Evolutionary conservation across 2,797 vertebrate species (phyloP), one percentile per base, ranked within the genome.

Genomic region (Labroides dimidiatus): DNA sequence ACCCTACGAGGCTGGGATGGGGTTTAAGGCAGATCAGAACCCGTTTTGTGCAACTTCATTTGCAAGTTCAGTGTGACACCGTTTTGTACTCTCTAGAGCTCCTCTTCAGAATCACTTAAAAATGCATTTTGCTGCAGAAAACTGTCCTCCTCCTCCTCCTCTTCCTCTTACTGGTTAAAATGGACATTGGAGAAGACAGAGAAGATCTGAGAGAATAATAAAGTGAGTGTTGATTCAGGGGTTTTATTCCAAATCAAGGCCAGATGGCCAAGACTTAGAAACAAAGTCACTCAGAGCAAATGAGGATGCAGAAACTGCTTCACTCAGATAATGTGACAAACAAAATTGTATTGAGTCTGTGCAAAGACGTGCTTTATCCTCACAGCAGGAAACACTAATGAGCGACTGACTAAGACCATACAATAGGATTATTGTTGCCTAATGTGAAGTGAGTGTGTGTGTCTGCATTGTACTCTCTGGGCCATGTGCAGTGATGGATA

Each of bases 131-230:
- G 15, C 72, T 20, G 54, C 58, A 54, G 59, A 49, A 16, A 2
- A 16, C 48, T 49, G 24, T 42, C 54, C 59, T 30, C 39, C 50
- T 10, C 39, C 69, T 48, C 30, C 8, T 33, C 30, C 30, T 33
- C 30, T 7, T 33, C 30, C 30, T 33, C 30, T 33, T 33, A 33
- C 30, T 9, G 8, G 4, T 33, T 33, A 33, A 33, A 33, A 54
- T 5, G 16, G 48, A 51, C 0, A 23, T 8, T 27, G 54, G 50
- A 55, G 19, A 44, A 42, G 45, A 57, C 23, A 63, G 16, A 49
- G 27, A 21, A 42, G 67, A 86, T 73, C 68, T 67, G 63, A 89
- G n/a, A 43, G 80, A 83, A 82, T 87, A 83, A 78, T 72, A 72
- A 81, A 86, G 72, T 58, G 72, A 68, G 50, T 78, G 77, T 71